phyloP scores from a whole-genome alignment of 2,113 vertebrate genomes.

The Silurus meridionalis region DNA sequence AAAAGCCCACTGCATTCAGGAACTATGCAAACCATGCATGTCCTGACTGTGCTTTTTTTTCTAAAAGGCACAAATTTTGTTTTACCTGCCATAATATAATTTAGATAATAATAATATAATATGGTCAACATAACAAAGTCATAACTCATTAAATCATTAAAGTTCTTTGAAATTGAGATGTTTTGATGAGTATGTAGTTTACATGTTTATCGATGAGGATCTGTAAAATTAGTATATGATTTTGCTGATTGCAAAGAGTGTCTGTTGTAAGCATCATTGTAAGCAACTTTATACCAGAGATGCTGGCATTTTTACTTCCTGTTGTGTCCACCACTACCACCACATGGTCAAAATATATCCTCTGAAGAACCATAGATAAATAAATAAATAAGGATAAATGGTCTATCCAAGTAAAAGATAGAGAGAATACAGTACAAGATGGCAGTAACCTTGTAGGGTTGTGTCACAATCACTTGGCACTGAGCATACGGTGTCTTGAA shows the following conservation, averaged over 20 bases:
- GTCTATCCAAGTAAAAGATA: slow-evolving; percentile 23
- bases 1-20: neutral
- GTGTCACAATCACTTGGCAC: slow-evolving; percentile 50
- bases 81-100: neutral
- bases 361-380: neutral
- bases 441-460: slow-evolving; percentile 49
- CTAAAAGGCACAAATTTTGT: neutral
- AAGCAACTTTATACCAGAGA: neutral
- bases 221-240: neutral
- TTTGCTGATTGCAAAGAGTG: neutral
- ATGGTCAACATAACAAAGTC: neutral
- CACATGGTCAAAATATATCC: neutral
- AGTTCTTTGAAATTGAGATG: neutral
- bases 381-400: neutral
- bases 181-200: neutral
- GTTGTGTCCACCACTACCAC: accelerated
- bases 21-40: neutral
- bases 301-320: neutral
- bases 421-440: slow-evolving; percentile 26
- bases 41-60: neutral
- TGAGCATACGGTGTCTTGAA: slow-evolving; percentile 51
- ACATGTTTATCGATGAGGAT: neutral
- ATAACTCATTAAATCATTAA: neutral
- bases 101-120: too few species aligned
- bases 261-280: neutral